Percentiles rank a stretch among this genome's conserved stretches.
Conservation (phyloP, 2,797 vertebrate genomes). For the Poecilia gillii region DNA sequence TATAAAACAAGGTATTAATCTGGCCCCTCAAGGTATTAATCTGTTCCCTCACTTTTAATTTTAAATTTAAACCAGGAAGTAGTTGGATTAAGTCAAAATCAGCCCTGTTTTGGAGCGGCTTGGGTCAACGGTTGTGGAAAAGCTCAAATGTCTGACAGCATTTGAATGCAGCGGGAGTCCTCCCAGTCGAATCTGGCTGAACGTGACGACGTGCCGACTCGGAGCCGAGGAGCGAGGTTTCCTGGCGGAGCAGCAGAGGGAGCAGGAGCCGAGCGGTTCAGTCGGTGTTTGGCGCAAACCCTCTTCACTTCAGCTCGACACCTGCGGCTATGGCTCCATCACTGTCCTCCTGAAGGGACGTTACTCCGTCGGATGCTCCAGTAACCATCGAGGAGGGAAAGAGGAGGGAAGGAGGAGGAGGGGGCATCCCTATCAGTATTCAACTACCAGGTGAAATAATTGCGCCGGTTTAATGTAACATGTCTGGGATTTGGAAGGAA, state of each 20-base stretch:
- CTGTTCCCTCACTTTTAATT: neutral
- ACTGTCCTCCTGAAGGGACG: conserved; percentile 66
- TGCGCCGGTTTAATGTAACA: neutral
- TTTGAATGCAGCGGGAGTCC: conserved; percentile 63
- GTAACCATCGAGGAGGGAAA: conserved; percentile 59
- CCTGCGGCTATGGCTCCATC: conserved; percentile 71
- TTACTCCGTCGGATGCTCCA: conserved; percentile 68
- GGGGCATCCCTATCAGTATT: conserved; percentile 62
- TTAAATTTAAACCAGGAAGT: neutral
- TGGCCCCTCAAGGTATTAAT: neutral
- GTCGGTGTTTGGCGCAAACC: conserved; percentile 39
- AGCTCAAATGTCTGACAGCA: conserved; percentile 17
- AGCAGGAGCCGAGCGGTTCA: conserved; percentile 64
- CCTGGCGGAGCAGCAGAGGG: conserved; percentile 70
- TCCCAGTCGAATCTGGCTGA: conserved; percentile 71
- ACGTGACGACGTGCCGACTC: conserved; percentile 77
- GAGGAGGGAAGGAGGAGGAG: conserved; percentile 48
- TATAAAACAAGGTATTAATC: neutral
- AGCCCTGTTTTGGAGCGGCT: neutral
- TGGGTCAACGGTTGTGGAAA: neutral
- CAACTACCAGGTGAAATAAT: conserved; percentile 69
- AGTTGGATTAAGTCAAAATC: too few species aligned
- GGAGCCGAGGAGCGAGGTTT: conserved; percentile 67
- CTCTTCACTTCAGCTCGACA: conserved; percentile 33
- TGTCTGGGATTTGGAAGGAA: neutral